phyloP scores from a whole-genome alignment of 2,888 invertebrate species.

The Nomada fabriciana region DNA sequence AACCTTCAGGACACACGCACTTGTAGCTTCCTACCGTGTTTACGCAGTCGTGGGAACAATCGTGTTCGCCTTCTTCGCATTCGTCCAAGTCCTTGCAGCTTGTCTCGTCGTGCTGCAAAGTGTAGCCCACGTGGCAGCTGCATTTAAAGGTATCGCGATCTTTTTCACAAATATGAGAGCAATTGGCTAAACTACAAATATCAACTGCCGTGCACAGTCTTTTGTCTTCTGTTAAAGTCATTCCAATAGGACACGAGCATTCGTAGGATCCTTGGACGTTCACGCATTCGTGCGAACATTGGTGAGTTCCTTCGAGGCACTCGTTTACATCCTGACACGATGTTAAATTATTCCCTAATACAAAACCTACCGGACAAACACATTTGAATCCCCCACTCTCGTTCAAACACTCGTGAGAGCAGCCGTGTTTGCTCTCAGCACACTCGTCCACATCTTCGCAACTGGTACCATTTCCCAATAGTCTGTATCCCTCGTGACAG shows the following conservation, averaged over 20 bases:
- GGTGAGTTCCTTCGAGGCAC: slow-evolving; percentile 84
- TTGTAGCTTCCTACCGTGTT: slow-evolving; percentile 81
- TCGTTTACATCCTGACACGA: slow-evolving; percentile 86
- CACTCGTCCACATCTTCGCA: slow-evolving; percentile 78
- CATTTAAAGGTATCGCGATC: slow-evolving; percentile 85
- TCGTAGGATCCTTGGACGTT: slow-evolving; percentile 85
- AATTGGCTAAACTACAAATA: slow-evolving; percentile 75
- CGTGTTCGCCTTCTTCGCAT: slow-evolving; percentile 80
- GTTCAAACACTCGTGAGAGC: slow-evolving; percentile 85
- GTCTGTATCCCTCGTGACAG: slow-evolving; percentile 67
- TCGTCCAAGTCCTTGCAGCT: slow-evolving; percentile 82
- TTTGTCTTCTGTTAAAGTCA: slow-evolving; percentile 70
- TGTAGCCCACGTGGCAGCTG: slow-evolving; percentile 84
- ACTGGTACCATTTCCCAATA: slow-evolving; percentile 65
- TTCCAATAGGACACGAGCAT: slow-evolving; percentile 85
- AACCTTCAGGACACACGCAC: slow-evolving; percentile 78
- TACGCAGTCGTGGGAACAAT: slow-evolving; percentile 83
- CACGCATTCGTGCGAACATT: slow-evolving; percentile 87
- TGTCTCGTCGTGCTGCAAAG: slow-evolving; percentile 83
- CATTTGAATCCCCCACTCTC: slow-evolving; percentile 85
- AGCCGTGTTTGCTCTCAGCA: slow-evolving; percentile 69
- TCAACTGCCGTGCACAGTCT: slow-evolving; percentile 65
- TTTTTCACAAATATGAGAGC: slow-evolving; percentile 85
- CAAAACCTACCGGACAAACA: slow-evolving; percentile 85
- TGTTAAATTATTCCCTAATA: slow-evolving; percentile 65